phyloP scores from a whole-genome alignment of 2,113 vertebrate species.

The Grammomys surdaster region DNA sequence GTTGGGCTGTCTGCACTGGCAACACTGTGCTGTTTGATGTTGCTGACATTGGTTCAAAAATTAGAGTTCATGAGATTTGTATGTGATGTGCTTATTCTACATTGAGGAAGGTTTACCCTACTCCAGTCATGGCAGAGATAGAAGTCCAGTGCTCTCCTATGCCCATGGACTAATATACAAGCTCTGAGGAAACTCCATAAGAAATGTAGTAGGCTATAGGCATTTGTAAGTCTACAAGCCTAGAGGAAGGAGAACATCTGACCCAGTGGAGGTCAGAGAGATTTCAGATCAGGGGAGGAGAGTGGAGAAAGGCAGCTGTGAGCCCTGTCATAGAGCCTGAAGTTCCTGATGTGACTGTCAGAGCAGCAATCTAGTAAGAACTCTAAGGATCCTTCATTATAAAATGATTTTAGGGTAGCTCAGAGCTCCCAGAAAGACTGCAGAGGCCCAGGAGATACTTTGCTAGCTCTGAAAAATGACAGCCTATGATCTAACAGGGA shows the following conservation, averaged over 20 bases:
- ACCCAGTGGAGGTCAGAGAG: too few species aligned
- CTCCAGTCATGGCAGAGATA: too few species aligned
- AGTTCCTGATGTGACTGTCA: too few species aligned
- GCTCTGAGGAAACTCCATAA: rapidly evolving
- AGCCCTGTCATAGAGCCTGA: rapidly evolving
- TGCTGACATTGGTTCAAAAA: neutral
- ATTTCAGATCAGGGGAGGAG: too few species aligned
- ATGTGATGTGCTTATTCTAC: rapidly evolving
- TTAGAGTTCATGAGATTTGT: neutral
- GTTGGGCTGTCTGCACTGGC: rapidly evolving
- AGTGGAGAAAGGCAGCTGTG: too few species aligned
- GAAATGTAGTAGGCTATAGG: neutral
- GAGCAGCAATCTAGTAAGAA: neutral
- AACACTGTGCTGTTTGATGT: rapidly evolving
- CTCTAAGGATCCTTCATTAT: neutral
- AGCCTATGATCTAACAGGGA: neutral
- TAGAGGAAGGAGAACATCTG: neutral
- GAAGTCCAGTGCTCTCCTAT: neutral
- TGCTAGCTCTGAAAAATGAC: neutral
- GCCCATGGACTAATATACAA: rapidly evolving
- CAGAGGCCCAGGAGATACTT: neutral
- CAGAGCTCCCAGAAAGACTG: neutral
- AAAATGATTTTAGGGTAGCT: neutral
- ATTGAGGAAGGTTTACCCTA: neutral
- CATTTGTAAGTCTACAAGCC: too few species aligned